Evolutionary conservation across 2,888 invertebrate species (phyloP).

Genomic region (Mesoligia furuncula): DNA sequence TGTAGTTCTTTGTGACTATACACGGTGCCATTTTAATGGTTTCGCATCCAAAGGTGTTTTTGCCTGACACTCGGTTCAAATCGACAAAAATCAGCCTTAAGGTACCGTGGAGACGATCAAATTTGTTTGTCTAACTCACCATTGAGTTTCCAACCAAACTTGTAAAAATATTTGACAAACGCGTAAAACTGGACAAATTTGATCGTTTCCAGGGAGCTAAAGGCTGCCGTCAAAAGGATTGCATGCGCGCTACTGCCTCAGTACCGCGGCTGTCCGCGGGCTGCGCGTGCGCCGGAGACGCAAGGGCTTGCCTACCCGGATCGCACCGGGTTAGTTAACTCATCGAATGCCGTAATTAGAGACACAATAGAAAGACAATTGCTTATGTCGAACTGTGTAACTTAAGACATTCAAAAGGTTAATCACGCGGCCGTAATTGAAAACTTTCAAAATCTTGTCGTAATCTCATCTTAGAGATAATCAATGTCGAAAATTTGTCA

Average conservation of each 20-base stretch:
- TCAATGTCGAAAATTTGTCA: background rate
- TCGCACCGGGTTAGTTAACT: background rate
- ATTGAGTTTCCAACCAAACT: background rate
- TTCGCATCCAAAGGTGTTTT: background rate
- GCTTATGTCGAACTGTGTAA: too few relatives aligned
- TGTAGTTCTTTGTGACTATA: too few relatives aligned
- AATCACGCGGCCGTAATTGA: too few relatives aligned
- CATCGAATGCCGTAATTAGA: too few relatives aligned
- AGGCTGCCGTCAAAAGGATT: background rate
- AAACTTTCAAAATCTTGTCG: background rate
- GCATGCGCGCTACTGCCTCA: background rate
- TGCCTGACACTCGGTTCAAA: background rate
- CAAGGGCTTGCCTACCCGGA: background rate
- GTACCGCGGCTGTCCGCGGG: background rate
- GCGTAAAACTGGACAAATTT: slow-evolving; percentile 1
- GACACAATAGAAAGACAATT: too few relatives aligned
- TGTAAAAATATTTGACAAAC: background rate
- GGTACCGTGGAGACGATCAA: background rate
- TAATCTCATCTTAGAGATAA: background rate
- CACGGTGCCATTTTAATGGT: too few relatives aligned
- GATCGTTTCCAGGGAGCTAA: slow-evolving; percentile 10
- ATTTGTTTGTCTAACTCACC: background rate
- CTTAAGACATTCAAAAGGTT: too few relatives aligned
- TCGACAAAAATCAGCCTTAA: too few relatives aligned
- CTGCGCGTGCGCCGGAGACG: background rate